These are phyloP conservation scores for Xylophagus ater DNA, from an alignment of 2,888 invertebrate species.

Conservation along the genomic window DNA sequence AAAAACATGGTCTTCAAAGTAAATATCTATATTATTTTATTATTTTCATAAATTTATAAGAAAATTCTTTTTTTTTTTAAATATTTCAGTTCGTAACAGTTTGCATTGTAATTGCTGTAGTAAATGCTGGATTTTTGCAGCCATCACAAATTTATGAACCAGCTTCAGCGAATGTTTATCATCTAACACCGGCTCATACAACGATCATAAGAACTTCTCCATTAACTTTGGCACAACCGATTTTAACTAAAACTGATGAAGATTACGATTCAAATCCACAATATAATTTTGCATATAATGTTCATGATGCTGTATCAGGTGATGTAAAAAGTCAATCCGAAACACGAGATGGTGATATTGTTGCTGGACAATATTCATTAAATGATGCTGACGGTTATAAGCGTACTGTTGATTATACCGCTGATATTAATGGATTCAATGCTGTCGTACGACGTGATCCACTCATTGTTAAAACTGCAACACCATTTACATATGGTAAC, in stretches of 20 bases:
- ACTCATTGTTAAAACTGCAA: constrained; percentile 19
- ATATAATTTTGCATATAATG: constrained; percentile 34
- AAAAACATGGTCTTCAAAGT: too few species aligned
- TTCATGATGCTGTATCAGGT: constrained; percentile 33
- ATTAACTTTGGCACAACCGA: constrained; percentile 16
- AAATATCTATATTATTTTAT: too few species aligned
- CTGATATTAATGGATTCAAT: constrained; percentile 35
- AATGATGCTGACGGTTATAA: constrained; percentile 36
- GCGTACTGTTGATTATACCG: constrained; percentile 33
- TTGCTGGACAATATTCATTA: constrained; percentile 35
- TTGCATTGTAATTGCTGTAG: constrained; percentile 24
- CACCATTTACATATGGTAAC: too few species aligned
- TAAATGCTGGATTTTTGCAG: constrained; percentile 24
- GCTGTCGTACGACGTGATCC: constrained; percentile 30
- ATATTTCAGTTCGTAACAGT: too few species aligned
- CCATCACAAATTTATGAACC: too few species aligned
- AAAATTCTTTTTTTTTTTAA: too few species aligned
- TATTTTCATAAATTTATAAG: too few species aligned
- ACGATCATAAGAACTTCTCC: constrained; percentile 12
- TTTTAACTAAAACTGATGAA: constrained; percentile 25
- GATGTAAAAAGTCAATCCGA: constrained; percentile 36
- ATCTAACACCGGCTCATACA: constrained; percentile 11
- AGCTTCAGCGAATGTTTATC: constrained; percentile 5
- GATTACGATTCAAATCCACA: constrained; percentile 33
- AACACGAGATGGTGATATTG: constrained; percentile 35